A percentile compares a stretch with the other conserved stretches of the same genome.
Conservation (phyloP, 2,113 vertebrate genomes). For the Ameiurus melas region DNA sequence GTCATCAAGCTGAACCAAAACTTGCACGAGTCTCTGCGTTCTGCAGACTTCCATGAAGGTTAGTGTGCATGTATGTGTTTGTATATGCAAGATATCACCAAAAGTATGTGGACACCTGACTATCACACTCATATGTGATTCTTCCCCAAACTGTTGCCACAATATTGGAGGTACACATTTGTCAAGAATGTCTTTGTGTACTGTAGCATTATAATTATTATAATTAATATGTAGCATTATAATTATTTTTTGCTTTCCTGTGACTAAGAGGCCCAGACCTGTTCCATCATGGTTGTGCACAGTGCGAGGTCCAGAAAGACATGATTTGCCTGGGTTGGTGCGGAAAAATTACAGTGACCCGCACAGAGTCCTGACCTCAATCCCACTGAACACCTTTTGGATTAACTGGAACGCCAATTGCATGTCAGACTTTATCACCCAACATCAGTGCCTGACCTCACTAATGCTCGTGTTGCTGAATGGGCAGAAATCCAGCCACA, state of each 20-base stretch:
- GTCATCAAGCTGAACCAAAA: conserved; percentile 26
- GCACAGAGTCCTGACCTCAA: not conserved
- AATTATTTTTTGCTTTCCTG: not conserved
- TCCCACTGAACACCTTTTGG: not conserved
- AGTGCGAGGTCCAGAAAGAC: not conserved
- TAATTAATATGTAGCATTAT: no score
- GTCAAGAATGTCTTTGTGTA: not conserved
- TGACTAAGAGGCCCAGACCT: not conserved
- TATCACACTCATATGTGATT: not conserved
- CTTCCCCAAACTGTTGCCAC: not conserved
- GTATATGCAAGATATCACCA: not conserved
- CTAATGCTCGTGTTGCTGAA: no score
- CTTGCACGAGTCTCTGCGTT: conserved; percentile 24
- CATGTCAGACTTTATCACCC: no score
- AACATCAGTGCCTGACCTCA: no score
- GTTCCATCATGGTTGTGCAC: not conserved
- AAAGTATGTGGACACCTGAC: not conserved
- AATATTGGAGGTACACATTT: not conserved
- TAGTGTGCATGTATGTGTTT: not conserved
- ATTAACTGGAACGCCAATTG: not conserved
- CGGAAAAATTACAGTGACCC: not conserved
- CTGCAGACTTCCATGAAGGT: conserved; percentile 31
- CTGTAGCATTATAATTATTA: no score
- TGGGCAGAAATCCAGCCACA: no score
- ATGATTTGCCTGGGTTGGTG: not conserved